Evolutionary conservation across 2,113 vertebrate species (phyloP).

Genomic region (Coregonus clupeaformis): DNA sequence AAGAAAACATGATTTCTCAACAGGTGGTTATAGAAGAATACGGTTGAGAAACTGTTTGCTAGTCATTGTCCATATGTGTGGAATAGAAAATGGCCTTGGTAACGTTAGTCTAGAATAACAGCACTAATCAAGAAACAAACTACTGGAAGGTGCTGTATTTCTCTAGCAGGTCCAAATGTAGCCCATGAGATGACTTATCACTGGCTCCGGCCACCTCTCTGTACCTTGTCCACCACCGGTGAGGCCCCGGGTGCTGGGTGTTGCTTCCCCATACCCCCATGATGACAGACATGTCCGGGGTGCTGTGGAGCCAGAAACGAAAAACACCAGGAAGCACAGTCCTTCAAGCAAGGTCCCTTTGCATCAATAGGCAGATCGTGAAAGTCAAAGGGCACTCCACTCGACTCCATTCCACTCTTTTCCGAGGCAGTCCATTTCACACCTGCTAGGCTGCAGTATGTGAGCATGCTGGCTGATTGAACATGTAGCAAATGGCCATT

Average conservation of each 20-base stretch:
- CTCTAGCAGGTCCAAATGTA: no score
- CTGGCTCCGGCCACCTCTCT: slow-evolving; percentile 4
- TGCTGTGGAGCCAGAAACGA: background rate
- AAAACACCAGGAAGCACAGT: background rate
- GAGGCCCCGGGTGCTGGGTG: slow-evolving; percentile 53
- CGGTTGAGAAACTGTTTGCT: background rate
- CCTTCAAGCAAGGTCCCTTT: background rate
- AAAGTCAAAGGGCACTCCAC: slow-evolving; percentile 23
- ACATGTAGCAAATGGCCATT: background rate
- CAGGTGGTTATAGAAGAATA: background rate
- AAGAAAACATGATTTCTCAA: background rate
- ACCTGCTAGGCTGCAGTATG: no score
- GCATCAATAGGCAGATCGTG: background rate
- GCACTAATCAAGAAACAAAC: no score
- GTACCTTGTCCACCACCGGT: slow-evolving; percentile 86
- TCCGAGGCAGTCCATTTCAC: slow-evolving; percentile 9
- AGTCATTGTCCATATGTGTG: no score
- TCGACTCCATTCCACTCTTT: slow-evolving; percentile 25
- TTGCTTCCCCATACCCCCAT: slow-evolving; percentile 13
- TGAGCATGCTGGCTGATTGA: no score
- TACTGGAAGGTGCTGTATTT: background rate
- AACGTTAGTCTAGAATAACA: background rate
- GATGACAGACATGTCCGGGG: background rate
- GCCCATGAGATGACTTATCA: background rate
- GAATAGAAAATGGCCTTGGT: background rate